Evolutionary conservation across 2,797 vertebrate genomes (phyloP), one percentile per base, ranked within the genome.

Genomic region (Dendrocincla fuliginosa): DNA sequence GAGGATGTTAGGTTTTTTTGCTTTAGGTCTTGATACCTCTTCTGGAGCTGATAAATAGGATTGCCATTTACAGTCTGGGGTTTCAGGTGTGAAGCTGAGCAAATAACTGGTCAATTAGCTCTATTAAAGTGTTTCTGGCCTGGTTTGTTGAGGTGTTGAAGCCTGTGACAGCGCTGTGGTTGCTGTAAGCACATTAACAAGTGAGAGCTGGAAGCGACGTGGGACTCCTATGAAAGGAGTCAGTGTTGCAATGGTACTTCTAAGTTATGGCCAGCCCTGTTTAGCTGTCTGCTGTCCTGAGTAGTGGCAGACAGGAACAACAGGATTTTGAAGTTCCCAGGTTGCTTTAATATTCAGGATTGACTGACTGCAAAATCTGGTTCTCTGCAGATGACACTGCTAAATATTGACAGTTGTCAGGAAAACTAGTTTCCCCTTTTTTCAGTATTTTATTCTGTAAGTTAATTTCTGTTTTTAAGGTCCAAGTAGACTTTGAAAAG

Each of bases 181-280:
- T 89, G 76, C 79, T 81, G 18, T 83, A 30, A 94, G 85, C 1
- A 0, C 59, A 27, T 84, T 84, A 90, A 52, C 59, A 65, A 84
- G 85, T 13, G 46, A 70, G 56, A 84, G 86, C 86, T 76, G 92
- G 74, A 90, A 78, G 86, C 5, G 0, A 67, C 1, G 0, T 0
- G 0, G 19, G 47, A 56, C 88, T 35, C 35, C 35, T 87, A 16
- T 95, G 96, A 94, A 93, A 90, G 77, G 92, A 97, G 78, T 67
- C 92, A 93, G 70, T 75, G 85, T 88, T 93, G 93, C 0, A 0
- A 28, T 76, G 33, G 0, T 83, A 42, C 63, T 65, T 83, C 42
- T 53, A 6, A 94, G 79, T 61, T 88, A 78, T 68, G 84, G 87
- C 76, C 90, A 86, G 76, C 82, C 88, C 89, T 88, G 42, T 84